Evolutionary conservation across 2,797 vertebrate genomes (phyloP).

Genomic region (Amniataba percoides): DNA sequence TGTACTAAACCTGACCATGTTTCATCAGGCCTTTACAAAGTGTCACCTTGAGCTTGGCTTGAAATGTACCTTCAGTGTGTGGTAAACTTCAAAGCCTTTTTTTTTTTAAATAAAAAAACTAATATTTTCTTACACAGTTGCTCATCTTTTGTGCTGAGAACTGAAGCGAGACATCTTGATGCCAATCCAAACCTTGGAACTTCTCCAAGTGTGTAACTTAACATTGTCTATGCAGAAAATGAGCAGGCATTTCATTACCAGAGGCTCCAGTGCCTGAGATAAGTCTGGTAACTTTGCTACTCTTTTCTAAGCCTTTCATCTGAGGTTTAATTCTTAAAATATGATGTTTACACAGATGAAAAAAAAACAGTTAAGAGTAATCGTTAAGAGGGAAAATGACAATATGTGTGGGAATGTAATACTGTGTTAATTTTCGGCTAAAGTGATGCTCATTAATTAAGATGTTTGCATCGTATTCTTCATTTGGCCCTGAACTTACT

Average conservation of each 20-base stretch:
- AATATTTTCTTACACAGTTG: not conserved
- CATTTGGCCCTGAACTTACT: constrained; percentile 5
- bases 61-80: not conserved
- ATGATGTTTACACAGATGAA: too few relatives aligned
- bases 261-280: not conserved
- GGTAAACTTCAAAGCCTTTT: not conserved
- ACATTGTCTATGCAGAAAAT: not conserved
- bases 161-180: not conserved
- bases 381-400: not conserved
- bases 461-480: constrained; percentile 24
- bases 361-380: not conserved
- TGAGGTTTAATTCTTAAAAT: not conserved
- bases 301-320: not conserved
- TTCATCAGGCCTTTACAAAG: too few relatives aligned
- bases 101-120: not conserved
- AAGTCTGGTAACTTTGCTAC: not conserved
- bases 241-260: not conserved
- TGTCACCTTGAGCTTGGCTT: not conserved
- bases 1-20: too few relatives aligned
- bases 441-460: constrained; percentile 40
- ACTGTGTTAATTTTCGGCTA: too few relatives aligned
- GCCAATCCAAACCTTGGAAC: not conserved
- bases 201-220: not conserved
- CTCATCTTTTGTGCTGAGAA: not conserved
- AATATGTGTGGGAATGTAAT: too few relatives aligned